Conservation (phyloP, 35 echinoderm and acorn worm species). For the Acanthaster planci region DNA sequence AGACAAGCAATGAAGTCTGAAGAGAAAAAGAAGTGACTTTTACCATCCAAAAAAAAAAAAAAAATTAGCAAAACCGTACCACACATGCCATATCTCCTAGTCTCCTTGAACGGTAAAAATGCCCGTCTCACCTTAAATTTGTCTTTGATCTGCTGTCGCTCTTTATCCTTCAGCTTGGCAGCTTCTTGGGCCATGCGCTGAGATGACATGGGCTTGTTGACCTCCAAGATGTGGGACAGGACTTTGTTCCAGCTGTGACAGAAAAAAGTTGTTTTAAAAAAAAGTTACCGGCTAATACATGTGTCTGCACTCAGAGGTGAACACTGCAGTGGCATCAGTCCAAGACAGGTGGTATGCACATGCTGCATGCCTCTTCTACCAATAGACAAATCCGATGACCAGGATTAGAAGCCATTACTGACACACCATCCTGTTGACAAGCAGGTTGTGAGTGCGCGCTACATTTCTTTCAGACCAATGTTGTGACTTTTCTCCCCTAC, state of each 20-base stretch:
- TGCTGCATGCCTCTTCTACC: too few relatives aligned
- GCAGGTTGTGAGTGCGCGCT: too few relatives aligned
- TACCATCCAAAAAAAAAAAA: not conserved
- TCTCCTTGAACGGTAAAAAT: not conserved
- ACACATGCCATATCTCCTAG: not conserved
- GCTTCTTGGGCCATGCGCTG: conserved; percentile 43
- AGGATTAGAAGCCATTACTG: too few relatives aligned
- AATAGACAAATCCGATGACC: too few relatives aligned
- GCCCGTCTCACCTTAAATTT: conserved; percentile 83
- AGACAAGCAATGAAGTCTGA: not conserved
- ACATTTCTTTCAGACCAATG: too few relatives aligned
- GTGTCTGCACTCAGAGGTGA: too few relatives aligned
- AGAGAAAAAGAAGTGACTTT: not conserved
- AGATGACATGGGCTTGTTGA: conserved; percentile 63
- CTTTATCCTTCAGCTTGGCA: conserved; percentile 85
- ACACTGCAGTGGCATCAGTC: too few relatives aligned
- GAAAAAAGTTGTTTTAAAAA: conserved; percentile 33
- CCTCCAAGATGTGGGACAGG: conserved; percentile 81
- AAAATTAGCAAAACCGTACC: not conserved
- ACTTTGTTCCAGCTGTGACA: conserved; percentile 90
- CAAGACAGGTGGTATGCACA: too few relatives aligned
- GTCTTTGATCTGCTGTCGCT: conserved; percentile 96
- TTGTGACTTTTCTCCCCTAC: too few relatives aligned
- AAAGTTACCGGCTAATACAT: too few relatives aligned
- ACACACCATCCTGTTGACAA: too few relatives aligned